Percentiles rank a stretch among this genome's conserved stretches.
phyloP scores from a whole-genome alignment of 2,888 invertebrate species.

The Silvanus unidentatus region DNA sequence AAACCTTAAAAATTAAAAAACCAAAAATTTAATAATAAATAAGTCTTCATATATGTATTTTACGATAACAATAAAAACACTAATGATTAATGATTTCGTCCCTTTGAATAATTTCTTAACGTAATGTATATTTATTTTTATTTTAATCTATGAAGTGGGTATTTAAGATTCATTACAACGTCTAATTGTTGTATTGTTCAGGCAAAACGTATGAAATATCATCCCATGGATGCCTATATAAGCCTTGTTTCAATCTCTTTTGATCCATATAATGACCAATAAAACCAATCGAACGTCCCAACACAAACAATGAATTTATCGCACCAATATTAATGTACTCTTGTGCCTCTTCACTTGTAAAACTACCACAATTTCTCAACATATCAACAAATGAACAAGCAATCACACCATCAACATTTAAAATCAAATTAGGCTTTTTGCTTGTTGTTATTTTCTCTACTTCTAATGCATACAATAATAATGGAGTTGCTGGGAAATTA shows the following conservation, averaged over 20 bases:
- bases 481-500: conserved; percentile 88
- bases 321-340: conserved; percentile 97
- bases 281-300: conserved; percentile 97
- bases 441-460: conserved; percentile 98
- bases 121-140: too few relatives aligned
- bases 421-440: conserved; percentile 99
- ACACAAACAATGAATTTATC: conserved; percentile 95
- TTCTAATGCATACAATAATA: conserved; percentile 93
- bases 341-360: conserved; percentile 94
- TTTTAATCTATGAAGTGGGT: too few relatives aligned
- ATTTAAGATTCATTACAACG: too few relatives aligned
- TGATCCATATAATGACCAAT: conserved; percentile 99
- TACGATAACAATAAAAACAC: too few relatives aligned
- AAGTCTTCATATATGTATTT: too few relatives aligned
- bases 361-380: conserved; percentile 87
- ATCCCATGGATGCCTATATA: conserved; percentile 99
- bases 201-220: conserved; percentile 89
- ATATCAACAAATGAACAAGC: conserved; percentile 97
- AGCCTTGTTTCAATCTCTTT: conserved; percentile 95
- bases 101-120: too few relatives aligned
- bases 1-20: too few relatives aligned
- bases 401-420: conserved; percentile 98
- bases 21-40: too few relatives aligned
- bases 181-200: conserved; percentile 55
- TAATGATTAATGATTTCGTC: too few relatives aligned